A percentile compares a stretch with the other conserved stretches of the same genome.
Conservation (phyloP, 2,888 invertebrate species). For the Hirtodrosophila confusa region DNA sequence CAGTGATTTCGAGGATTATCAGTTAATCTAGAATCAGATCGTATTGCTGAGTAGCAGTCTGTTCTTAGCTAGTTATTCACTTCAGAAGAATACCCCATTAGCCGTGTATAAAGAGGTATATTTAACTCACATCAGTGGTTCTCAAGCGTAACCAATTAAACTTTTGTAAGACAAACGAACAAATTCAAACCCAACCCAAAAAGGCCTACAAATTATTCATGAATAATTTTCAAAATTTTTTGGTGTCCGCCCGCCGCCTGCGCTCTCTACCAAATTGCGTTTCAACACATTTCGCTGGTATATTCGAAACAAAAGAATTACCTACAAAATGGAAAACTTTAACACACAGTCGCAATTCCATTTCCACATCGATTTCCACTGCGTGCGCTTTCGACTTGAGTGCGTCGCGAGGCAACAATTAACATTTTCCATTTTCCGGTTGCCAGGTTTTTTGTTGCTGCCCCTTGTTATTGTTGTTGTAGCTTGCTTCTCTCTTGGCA, state of each 20-base stretch:
- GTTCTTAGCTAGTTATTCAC: not conserved
- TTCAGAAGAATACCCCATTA: constrained; percentile 19
- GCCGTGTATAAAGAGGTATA: constrained; percentile 10
- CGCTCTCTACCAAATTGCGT: constrained; percentile 29
- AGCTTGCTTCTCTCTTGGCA: constrained; percentile 16
- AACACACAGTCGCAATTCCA: constrained; percentile 45
- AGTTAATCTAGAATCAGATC: constrained; percentile 3
- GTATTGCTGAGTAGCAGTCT: constrained; percentile 1
- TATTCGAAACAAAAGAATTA: constrained; percentile 53
- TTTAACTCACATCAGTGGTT: constrained; percentile 26
- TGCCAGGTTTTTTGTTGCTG: constrained; percentile 54
- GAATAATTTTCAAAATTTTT: constrained; percentile 62
- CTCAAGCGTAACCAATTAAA: constrained; percentile 77
- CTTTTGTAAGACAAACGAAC: constrained; percentile 39
- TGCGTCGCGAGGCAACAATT: constrained; percentile 73
- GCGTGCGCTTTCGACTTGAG: constrained; percentile 72
- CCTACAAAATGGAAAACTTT: constrained; percentile 52
- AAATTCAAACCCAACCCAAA: constrained; percentile 40
- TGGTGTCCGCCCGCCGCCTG: constrained; percentile 25
- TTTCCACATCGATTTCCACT: constrained; percentile 61
- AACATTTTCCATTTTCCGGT: constrained; percentile 81
- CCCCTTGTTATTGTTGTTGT: constrained; percentile 22
- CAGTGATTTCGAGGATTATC: not conserved
- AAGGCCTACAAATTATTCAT: constrained; percentile 64
- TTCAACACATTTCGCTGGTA: constrained; percentile 50